Base-by-base conservation (phyloP, 2,113 vertebrate genomes). In the Plecturocebus donacophilus region DNA sequence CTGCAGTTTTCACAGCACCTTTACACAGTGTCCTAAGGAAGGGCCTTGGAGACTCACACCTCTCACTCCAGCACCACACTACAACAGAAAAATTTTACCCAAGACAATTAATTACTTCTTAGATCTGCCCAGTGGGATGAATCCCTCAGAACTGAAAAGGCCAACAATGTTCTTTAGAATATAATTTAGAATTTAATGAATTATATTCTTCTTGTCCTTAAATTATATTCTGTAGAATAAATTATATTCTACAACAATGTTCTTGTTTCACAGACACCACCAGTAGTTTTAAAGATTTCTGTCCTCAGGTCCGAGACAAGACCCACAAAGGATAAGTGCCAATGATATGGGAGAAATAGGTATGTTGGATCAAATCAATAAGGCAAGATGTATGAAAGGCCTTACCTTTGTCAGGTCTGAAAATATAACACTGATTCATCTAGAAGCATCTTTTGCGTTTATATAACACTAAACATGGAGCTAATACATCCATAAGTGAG, bases 261-360 rank as follows among this genome's bases (percentile, higher is more conserved):
- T 77, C 73, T 86, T 84, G 14, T 82, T 97, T 94, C 86, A 94
- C 42, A 89, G 88, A 91, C 3, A 38, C 4, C 40, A 61, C 42
- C 30, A 27, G 27, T 82, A 58, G 47, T 89, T 95, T 68, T 96
- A n/a, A 64, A 81, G 35, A 84, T 76, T 92, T 97, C 52, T 97
- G 76, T 56, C 82, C 87, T 68, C 32, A 52, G 19, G 16, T 96
- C 16, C 66, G 49, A 94, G 56, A 89, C 14, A 96, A 94, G 68
- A 80, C 17, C 61, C 76, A 91, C 32, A 61, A 77, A 90, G 25
- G 54, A 1, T 93, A 94, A 87, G 32, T 42, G 30, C 32, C 82
- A 96, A 58, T 25, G 13, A 23, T 75, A 87, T 52, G 56, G 40
- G 30, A 90, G 42, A 93, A 91, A 90, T 6, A 87, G 38, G 27